Evolutionary conservation across 2,888 invertebrate genomes (phyloP).

Genomic region (Mactromeris polynyma): DNA sequence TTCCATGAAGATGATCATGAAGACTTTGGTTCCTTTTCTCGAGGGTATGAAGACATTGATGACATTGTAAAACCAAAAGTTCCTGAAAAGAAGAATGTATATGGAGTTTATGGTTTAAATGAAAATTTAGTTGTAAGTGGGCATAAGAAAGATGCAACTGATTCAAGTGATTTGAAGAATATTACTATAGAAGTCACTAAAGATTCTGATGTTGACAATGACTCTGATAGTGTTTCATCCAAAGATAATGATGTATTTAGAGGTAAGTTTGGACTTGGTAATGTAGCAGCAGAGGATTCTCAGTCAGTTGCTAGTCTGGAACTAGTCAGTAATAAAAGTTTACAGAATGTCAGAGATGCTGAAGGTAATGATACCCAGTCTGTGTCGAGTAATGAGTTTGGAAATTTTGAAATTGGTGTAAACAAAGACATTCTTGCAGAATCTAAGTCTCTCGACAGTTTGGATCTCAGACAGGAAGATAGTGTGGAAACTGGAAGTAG

Average conservation of each 20-base stretch:
- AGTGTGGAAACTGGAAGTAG: slow-evolving; percentile 38
- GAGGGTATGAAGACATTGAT: slow-evolving; percentile 79
- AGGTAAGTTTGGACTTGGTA: slow-evolving; percentile 60
- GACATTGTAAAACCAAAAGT: slow-evolving; percentile 72
- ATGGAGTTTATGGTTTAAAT: slow-evolving; percentile 70
- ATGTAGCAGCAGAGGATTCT: slow-evolving; percentile 77
- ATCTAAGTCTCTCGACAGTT: slow-evolving; percentile 84
- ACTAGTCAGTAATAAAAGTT: slow-evolving; percentile 72
- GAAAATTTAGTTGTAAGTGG: slow-evolving; percentile 52
- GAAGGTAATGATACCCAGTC: slow-evolving; percentile 78
- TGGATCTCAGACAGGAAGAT: slow-evolving; percentile 77
- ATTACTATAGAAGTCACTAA: slow-evolving; percentile 52
- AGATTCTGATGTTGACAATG: slow-evolving; percentile 61
- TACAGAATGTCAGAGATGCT: slow-evolving; percentile 67
- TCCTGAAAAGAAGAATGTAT: slow-evolving; percentile 63
- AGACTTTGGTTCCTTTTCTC: slow-evolving; percentile 75
- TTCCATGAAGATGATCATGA: slow-evolving; percentile 76
- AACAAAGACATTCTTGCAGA: slow-evolving; percentile 65
- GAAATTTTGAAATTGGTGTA: slow-evolving; percentile 67
- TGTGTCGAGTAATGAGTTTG: slow-evolving; percentile 80
- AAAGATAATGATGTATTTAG: slow-evolving; percentile 64
- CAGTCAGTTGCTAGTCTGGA: slow-evolving; percentile 86
- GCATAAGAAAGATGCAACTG: slow-evolving; percentile 45
- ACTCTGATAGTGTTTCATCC: slow-evolving; percentile 70
- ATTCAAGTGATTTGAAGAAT: slow-evolving; percentile 16